Evolutionary conservation across 2,888 invertebrate species (phyloP).

Genomic region (Aphrophora alni): DNA sequence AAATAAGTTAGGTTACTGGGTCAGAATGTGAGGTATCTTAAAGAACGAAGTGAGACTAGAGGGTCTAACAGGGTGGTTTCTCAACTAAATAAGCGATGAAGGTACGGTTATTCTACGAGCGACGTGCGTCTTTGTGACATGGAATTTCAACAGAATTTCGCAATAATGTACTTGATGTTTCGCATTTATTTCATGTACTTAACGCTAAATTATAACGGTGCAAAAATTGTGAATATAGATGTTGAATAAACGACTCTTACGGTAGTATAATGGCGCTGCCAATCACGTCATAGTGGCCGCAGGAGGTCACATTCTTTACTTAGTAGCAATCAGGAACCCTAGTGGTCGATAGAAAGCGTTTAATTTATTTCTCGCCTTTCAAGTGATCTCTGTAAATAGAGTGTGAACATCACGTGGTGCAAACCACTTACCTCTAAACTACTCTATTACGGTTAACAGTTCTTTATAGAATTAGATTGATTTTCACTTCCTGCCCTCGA

Average conservation of each 20-base stretch:
- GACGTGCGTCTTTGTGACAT: too few relatives aligned
- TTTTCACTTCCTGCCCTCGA: background rate
- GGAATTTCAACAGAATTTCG: too few relatives aligned
- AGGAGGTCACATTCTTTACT: background rate
- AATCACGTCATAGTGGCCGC: background rate
- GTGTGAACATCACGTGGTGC: background rate
- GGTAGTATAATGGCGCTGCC: background rate
- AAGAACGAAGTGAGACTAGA: too few relatives aligned
- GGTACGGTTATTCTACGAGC: too few relatives aligned
- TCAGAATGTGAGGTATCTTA: too few relatives aligned
- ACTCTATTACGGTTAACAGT: background rate
- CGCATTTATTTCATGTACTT: too few relatives aligned
- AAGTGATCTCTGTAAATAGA: background rate
- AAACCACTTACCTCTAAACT: background rate
- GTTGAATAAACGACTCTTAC: background rate
- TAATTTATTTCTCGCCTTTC: background rate
- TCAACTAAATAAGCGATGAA: too few relatives aligned
- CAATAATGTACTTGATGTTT: too few relatives aligned
- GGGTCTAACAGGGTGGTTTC: too few relatives aligned
- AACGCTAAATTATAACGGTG: background rate
- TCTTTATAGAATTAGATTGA: slow-evolving; percentile 4
- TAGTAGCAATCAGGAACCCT: background rate
- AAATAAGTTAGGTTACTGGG: too few relatives aligned
- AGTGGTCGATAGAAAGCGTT: background rate
- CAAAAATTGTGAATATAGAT: background rate